Conservation (phyloP, 1,140 invertebrate species). For the Drosophila funebris region DNA sequence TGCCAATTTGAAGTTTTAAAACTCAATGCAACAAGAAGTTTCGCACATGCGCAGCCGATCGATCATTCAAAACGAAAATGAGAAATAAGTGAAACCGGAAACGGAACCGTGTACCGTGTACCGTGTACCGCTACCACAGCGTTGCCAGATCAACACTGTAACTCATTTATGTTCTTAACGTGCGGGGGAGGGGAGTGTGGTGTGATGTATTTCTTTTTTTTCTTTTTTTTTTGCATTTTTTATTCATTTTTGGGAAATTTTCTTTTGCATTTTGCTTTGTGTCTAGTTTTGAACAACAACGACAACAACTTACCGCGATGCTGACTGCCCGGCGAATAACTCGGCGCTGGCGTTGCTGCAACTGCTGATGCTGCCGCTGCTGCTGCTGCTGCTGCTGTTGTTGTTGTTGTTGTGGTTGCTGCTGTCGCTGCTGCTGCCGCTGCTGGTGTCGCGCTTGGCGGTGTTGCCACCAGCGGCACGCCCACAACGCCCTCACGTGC, state of each 20-base stretch:
- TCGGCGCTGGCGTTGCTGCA: conserved; percentile 78
- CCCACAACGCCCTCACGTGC: conserved; percentile 87
- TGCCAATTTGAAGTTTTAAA: conserved; percentile 72
- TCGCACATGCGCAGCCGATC: conserved; percentile 70
- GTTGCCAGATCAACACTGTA: conserved; percentile 28
- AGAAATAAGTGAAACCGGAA: not conserved
- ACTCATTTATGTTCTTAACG: not conserved
- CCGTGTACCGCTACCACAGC: not conserved
- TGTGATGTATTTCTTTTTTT: conserved; percentile 12
- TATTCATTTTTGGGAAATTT: conserved; percentile 13
- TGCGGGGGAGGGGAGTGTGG: not conserved
- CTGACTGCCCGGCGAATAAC: conserved; percentile 90
- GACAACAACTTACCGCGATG: conserved; percentile 88
- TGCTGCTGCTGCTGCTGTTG: conserved; percentile 84
- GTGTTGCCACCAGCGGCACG: conserved; percentile 86
- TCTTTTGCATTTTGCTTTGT: conserved; percentile 21
- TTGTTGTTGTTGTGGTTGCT: conserved; percentile 44
- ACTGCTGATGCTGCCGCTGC: conserved; percentile 41
- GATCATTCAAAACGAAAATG: conserved; percentile 12
- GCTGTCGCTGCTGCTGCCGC: conserved; percentile 29
- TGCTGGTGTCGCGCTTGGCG: conserved; percentile 59
- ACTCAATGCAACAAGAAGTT: conserved; percentile 84
- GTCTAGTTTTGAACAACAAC: conserved; percentile 46
- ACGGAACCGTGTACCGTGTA: not conserved
- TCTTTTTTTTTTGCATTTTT: conserved; percentile 24